Evolutionary conservation across 35 echinoderm and acorn worm species (phyloP), one percentile per base, ranked within the genome.

Genomic region (Chiridota heheva): DNA sequence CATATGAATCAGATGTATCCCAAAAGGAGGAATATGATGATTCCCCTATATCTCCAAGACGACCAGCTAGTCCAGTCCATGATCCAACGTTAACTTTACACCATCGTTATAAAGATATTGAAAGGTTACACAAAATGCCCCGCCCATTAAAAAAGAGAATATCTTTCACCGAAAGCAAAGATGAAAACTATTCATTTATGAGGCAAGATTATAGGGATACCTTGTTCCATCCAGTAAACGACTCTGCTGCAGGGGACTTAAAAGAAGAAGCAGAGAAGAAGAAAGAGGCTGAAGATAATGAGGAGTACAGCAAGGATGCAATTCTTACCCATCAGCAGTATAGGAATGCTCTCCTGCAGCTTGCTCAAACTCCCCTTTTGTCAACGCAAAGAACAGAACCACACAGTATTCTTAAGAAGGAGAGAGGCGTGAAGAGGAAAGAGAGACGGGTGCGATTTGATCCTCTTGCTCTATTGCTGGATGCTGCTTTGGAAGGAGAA

Each of bases 401-500:
- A 33, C 87, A 88, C 7, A 85, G 90, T 15, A 88, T 93, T 57
- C 75, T 93, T 28, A 93, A 93, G 80, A 93, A 73, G 36, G 78
- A 74, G 35, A 58, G 75, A 29, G 75, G 75, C 37, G 76, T 68
- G 28, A 65, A 53, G 26, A 88, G 80, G 51, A 88, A 88, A 47
- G 73, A 58, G 17, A 74, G 84, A 40, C 45, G 95, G 46, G 95
- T 98, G 26, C 44, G 95, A 0, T 98, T 98, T 86, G 95, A 98
- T 67, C 95, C 95, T 26, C 58, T 98, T 67, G 95, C 95, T 20
- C 64, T 98, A 26, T 81, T 98, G 20, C 69, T 98, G 58, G 95
- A 98, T 89, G 95, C 95, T 36, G 88, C 95, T 1, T 53, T 98
- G 35, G 95, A 98, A 63, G 95, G 95, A 84, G 95, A 98, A 58